phyloP scores from a whole-genome alignment of 2,888 invertebrate species.

The Saturnia pavonia region DNA sequence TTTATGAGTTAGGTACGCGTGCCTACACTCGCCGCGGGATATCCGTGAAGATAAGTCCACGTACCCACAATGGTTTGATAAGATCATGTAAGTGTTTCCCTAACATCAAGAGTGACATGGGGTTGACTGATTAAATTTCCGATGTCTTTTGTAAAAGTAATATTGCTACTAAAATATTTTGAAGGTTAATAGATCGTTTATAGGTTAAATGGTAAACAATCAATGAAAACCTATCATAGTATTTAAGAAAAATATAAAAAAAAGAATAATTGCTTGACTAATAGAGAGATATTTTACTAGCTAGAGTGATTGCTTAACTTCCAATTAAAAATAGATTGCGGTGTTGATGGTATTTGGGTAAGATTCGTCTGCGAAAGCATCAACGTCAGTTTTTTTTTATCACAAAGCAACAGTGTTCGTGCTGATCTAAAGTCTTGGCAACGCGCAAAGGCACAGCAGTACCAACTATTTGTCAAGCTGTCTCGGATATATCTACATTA shows the following conservation, averaged over 20 bases:
- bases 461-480: not conserved
- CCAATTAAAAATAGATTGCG: not conserved
- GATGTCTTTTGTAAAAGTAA: not conserved
- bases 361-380: not conserved
- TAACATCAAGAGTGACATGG: slow-evolving; percentile 1
- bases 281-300: not conserved
- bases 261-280: not conserved
- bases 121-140: slow-evolving; percentile 6
- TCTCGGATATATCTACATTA: too few relatives aligned
- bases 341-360: not conserved
- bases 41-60: slow-evolving; percentile 11
- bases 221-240: not conserved
- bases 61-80: not conserved
- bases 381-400: not conserved
- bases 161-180: not conserved
- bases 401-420: not conserved
- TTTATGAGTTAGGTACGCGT: not conserved
- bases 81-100: slow-evolving; percentile 1
- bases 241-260: not conserved
- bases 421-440: not conserved
- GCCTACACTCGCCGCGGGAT: not conserved
- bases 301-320: not conserved
- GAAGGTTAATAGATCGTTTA: not conserved
- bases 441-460: not conserved
- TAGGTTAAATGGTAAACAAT: not conserved